A percentile compares a stretch with the other conserved stretches of the same genome.
Evolutionary conservation across 23 tunicate species (phyloP).

Genomic region (Aplidium turbinatum): DNA sequence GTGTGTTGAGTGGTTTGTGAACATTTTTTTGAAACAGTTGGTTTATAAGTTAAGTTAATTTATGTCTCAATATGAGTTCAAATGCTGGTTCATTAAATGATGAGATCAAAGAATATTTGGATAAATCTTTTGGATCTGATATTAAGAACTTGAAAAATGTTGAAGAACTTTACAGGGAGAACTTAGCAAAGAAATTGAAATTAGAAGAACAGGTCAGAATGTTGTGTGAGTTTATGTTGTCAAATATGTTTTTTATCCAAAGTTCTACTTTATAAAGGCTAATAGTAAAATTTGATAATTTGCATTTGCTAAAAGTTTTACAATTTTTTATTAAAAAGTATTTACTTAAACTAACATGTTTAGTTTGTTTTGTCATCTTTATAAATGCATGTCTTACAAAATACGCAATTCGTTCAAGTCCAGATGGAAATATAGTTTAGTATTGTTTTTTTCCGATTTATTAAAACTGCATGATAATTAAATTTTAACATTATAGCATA

Average conservation of each 20-base stretch:
- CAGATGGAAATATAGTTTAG: not conserved
- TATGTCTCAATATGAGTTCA: too few species aligned
- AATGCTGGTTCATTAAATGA: slow-evolving; percentile 1
- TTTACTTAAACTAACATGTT: too few species aligned
- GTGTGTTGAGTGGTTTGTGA: too few species aligned
- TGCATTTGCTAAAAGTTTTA: too few species aligned
- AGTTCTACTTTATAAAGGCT: not conserved
- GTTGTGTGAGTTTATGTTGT: too few species aligned
- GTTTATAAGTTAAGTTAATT: too few species aligned
- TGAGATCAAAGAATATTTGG: slow-evolving; percentile 21
- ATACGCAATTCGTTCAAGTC: not conserved
- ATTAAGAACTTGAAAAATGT: slow-evolving; percentile 21
- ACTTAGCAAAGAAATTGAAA: slow-evolving; percentile 9
- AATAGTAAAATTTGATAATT: too few species aligned
- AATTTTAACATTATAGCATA: not conserved
- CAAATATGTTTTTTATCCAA: not conserved
- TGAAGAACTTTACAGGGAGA: slow-evolving; percentile 25
- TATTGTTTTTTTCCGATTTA: too few species aligned
- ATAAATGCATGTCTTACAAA: too few species aligned
- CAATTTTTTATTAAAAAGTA: too few species aligned
- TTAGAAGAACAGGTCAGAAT: slow-evolving; percentile 9
- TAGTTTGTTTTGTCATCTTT: too few species aligned
- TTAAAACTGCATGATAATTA: not conserved
- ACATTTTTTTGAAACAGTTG: too few species aligned
- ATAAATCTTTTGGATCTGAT: slow-evolving; percentile 40